Conservation (phyloP, 2,888 invertebrate genomes). For the Choreutis nemorana region DNA sequence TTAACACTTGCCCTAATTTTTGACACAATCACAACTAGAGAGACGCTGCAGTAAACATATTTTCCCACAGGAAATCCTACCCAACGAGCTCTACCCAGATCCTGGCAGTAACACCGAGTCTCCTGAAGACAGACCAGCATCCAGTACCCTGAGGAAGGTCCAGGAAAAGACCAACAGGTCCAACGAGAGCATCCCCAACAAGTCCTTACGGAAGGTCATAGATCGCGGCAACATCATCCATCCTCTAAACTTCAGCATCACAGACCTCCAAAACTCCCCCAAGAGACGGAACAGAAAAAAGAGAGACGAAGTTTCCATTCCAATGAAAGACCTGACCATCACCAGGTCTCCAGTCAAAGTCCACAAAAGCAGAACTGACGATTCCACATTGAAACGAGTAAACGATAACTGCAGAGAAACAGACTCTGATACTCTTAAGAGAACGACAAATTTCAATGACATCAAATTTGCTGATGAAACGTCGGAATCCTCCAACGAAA, state of each 20-base stretch:
- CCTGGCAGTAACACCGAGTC: conserved; percentile 75
- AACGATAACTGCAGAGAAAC: conserved; percentile 72
- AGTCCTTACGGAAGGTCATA: conserved; percentile 35
- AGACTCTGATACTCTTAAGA: conserved; percentile 55
- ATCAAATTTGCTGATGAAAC: conserved; percentile 78
- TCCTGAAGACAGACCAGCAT: conserved; percentile 64
- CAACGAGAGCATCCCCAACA: conserved; percentile 46
- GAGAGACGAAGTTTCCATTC: conserved; percentile 40
- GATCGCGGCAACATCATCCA: conserved; percentile 54
- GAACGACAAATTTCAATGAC: conserved; percentile 67
- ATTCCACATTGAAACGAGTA: conserved; percentile 67
- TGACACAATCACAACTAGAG: background rate
- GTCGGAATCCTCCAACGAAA: conserved; percentile 63
- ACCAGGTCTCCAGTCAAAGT: conserved; percentile 45
- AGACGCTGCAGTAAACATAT: too few relatives aligned
- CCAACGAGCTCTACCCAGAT: conserved; percentile 51
- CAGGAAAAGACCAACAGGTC: conserved; percentile 35
- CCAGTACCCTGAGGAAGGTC: conserved; percentile 39
- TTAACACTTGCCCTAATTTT: too few relatives aligned
- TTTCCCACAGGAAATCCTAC: conserved; percentile 52
- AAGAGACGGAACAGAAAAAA: conserved; percentile 37
- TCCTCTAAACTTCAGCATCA: conserved; percentile 57
- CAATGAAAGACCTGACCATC: conserved; percentile 47
- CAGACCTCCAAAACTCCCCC: conserved; percentile 51
- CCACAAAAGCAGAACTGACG: conserved; percentile 32